Base-by-base conservation (phyloP, 1,140 invertebrate species). In the Calycopis cecrops region DNA sequence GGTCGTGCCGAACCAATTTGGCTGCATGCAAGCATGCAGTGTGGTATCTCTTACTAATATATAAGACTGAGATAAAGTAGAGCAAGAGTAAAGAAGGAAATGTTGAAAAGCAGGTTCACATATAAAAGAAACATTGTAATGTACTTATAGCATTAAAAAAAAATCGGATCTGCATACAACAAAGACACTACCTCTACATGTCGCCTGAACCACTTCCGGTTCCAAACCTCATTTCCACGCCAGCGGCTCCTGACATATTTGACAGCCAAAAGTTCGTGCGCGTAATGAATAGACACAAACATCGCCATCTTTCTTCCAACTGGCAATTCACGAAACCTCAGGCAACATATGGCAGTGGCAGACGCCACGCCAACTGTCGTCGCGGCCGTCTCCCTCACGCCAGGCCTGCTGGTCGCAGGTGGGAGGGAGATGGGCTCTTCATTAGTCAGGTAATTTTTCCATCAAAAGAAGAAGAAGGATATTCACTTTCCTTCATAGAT, bases 261-360 rank as follows among this genome's bases (percentile, higher is more conserved):
- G n/a, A n/a, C n/a, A 33, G 42, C 51, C 28, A 52, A 52, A n/a
- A 21, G 33, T 49, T 49, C 51, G 51, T 52, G 51, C 51, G 51
- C 38, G 14, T 52, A 75, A 79, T 79, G 69, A 83, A 83, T 80
- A 83, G 79, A 84, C 68, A 66, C 77, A 65, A 73, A 60, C 67
- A 69, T 76, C 65, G 73, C 68, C 72, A 73, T 77, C 68, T 77
- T 67, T 54, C 56, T 50, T 54, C 67, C 63, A 76, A 62, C 63
- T 59, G 67, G 56, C 58, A 79, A 77, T 81, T 82, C 79, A 73
- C 70, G 63, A 76, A 85, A 82, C 81, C 79, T 82, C 79, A 85
- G 79, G 65, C 69, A 77, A 68, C 81, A 85, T 85, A 85, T 85
- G 81, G 81, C 65, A 53, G 65, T 71, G 69, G 81, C 81, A 85